phyloP scores from a whole-genome alignment of 2,888 invertebrate species.

The Poecilobothrus nobilitatus region DNA sequence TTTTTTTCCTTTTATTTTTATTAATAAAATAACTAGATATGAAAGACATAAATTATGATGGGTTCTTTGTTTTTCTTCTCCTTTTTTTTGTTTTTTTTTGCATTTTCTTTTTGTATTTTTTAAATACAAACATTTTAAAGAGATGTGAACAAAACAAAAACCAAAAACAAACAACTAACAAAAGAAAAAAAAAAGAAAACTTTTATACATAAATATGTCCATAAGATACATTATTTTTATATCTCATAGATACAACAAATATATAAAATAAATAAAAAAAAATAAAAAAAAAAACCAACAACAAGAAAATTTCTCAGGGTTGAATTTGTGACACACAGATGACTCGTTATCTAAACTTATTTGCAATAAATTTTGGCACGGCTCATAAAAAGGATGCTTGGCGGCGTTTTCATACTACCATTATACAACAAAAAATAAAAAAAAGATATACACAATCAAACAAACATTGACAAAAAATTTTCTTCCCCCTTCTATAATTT shows the following conservation, averaged over 20 bases:
- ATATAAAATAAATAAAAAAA: neutral
- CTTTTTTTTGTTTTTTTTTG: neutral
- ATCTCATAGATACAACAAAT: neutral
- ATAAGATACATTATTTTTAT: neutral
- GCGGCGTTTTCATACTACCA: neutral
- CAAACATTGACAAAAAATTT: too few relatives aligned
- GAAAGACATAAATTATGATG: slow-evolving; percentile 4
- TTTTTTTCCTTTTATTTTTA: neutral
- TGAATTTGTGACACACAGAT: slow-evolving; percentile 31
- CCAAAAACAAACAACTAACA: neutral
- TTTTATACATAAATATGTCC: slow-evolving; percentile 2
- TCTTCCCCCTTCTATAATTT: too few relatives aligned
- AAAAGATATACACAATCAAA: too few relatives aligned
- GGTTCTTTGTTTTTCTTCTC: neutral
- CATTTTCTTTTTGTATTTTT: neutral
- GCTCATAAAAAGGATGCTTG: slow-evolving; percentile 31
- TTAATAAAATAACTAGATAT: slow-evolving; percentile 1
- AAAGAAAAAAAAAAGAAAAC: neutral
- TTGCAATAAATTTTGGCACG: slow-evolving; percentile 32
- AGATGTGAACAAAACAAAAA: neutral
- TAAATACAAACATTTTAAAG: neutral
- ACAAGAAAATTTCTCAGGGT: neutral
- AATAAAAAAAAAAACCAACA: neutral
- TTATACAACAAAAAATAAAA: too few relatives aligned
- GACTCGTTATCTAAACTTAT: slow-evolving; percentile 34